Conservation (phyloP, 2,113 vertebrate species). For the Tor tambroides region DNA sequence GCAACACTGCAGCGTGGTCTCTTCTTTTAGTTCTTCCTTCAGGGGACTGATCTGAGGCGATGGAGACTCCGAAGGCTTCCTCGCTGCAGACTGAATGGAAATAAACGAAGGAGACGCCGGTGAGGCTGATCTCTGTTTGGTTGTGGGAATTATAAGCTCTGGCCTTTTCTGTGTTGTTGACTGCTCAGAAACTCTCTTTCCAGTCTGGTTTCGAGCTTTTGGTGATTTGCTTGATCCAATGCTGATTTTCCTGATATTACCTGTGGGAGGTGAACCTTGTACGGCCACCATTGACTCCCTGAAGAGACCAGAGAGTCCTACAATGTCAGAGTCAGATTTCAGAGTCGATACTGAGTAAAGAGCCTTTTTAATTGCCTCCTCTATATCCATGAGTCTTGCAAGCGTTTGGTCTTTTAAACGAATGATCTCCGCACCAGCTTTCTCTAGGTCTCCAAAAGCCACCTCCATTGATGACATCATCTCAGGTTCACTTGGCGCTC, state of each 20-base stretch:
- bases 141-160: constrained; percentile 51
- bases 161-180: constrained; percentile 47
- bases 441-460: constrained; percentile 88
- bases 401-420: constrained; percentile 92
- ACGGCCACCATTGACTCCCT: constrained; percentile 82
- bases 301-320: constrained; percentile 81
- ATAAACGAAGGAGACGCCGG: constrained; percentile 86
- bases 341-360: constrained; percentile 89
- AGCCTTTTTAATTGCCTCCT: constrained; percentile 90
- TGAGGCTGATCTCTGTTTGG: constrained; percentile 72
- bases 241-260: constrained; percentile 78
- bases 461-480: constrained; percentile 78
- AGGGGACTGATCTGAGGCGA: constrained; percentile 55
- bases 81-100: constrained; percentile 84
- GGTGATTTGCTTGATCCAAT: constrained; percentile 77
- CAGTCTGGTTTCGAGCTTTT: constrained; percentile 52
- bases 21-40: constrained; percentile 52
- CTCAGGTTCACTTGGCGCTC: constrained; percentile 64
- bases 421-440: constrained; percentile 87
- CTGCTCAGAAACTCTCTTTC: constrained; percentile 12
- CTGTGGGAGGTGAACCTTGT: constrained; percentile 67
- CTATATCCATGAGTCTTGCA: constrained; percentile 86
- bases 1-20: constrained; percentile 61
- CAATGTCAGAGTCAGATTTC: constrained; percentile 86
- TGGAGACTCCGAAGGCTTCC: constrained; percentile 68